Conservation (phyloP, 2,113 vertebrate species). For the Tricholaema leucomelas region DNA sequence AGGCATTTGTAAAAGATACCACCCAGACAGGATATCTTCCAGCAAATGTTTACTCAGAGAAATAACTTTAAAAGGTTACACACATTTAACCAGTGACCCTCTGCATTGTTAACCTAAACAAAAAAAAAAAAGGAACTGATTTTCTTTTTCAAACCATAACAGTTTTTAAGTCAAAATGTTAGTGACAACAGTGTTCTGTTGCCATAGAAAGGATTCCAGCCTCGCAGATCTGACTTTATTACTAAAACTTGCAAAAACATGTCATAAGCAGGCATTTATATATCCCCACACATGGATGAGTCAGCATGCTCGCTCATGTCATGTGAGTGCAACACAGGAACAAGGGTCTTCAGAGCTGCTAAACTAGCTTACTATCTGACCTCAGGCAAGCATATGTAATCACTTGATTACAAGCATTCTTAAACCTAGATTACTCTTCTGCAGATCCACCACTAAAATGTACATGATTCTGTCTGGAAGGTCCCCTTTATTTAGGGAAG, state of each 20-base stretch:
- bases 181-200: neutral
- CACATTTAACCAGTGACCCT: neutral
- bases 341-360: conserved; percentile 32
- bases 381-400: conserved; percentile 36
- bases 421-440: neutral
- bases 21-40: conserved; percentile 11
- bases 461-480: neutral
- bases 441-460: neutral
- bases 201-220: neutral
- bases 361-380: conserved; percentile 18
- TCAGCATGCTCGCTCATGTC: conserved; percentile 1
- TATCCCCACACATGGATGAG: conserved; percentile 28
- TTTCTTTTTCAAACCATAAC: neutral
- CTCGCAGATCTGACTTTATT: conserved; percentile 22
- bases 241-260: conserved; percentile 46
- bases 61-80: conserved; percentile 36
- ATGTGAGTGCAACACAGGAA: conserved; percentile 16
- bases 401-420: conserved; percentile 18
- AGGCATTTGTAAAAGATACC: conserved; percentile 26
- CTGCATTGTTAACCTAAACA: neutral
- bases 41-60: conserved; percentile 44
- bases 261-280: conserved; percentile 30
- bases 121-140: neutral
- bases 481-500: conserved; percentile 5
- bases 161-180: neutral